Conservation (phyloP, 2,888 invertebrate species). For the Melieria crassipennis region DNA sequence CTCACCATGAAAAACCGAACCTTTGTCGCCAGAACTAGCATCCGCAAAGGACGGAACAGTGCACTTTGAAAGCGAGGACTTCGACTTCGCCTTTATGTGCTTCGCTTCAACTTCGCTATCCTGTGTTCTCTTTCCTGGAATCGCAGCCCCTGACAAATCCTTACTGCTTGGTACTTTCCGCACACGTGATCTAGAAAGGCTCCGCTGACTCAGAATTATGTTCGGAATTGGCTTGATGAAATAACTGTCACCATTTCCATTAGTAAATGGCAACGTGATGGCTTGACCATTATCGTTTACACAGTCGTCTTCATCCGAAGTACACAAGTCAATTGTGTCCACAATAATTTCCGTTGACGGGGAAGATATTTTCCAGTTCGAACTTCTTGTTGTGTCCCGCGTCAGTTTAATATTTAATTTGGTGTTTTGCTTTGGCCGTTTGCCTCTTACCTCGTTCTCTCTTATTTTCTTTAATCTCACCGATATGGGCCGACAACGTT, state of each 20-base stretch:
- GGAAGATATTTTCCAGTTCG: constrained; percentile 63
- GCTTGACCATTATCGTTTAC: constrained; percentile 29
- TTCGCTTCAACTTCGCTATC: too few relatives aligned
- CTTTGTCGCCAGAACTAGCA: constrained; percentile 11
- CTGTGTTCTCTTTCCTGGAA: too few relatives aligned
- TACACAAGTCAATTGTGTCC: constrained; percentile 75
- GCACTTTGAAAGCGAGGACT: too few relatives aligned
- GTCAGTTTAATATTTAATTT: constrained; percentile 63
- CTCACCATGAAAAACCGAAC: background rate
- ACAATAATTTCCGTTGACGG: constrained; percentile 64
- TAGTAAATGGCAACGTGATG: too few relatives aligned
- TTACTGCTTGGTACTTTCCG: too few relatives aligned
- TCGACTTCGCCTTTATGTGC: too few relatives aligned
- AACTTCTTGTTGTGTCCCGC: constrained; percentile 59
- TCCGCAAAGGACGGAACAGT: background rate
- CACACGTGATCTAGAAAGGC: too few relatives aligned
- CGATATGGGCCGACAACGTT: constrained; percentile 63
- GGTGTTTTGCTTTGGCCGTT: constrained; percentile 46
- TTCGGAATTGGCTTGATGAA: too few relatives aligned
- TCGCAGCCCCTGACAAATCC: too few relatives aligned
- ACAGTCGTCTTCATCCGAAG: constrained; percentile 71
- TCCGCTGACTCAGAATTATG: too few relatives aligned
- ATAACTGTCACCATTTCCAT: too few relatives aligned
- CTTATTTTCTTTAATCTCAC: constrained; percentile 62
- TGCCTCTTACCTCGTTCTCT: constrained; percentile 53